Percentiles rank a stretch among this genome's conserved stretches.
Conservation (phyloP, 2,113 vertebrate species). For the Ginglymostoma cirratum region DNA sequence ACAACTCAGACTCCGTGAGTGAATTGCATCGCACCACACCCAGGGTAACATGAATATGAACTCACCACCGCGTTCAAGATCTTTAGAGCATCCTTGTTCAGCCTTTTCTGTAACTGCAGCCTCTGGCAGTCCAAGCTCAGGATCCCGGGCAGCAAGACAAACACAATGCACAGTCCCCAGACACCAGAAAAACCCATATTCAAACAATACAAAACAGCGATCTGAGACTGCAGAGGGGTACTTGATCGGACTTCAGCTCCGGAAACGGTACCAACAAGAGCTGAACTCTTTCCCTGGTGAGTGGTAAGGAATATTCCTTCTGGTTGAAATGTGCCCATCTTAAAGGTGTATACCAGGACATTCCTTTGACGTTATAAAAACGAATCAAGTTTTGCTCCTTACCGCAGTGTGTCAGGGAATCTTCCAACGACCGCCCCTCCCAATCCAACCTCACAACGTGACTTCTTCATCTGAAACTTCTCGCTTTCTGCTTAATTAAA, state of each 20-base stretch:
- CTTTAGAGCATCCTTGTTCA: neutral
- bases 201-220: neutral
- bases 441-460: neutral
- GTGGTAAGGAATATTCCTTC: neutral
- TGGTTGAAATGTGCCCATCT: neutral
- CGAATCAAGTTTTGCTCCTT: neutral
- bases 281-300: neutral
- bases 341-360: neutral
- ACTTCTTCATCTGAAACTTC: neutral
- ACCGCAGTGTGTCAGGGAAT: neutral
- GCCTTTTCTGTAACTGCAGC: neutral
- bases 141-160: neutral
- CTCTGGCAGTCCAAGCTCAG: neutral
- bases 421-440: neutral
- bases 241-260: neutral
- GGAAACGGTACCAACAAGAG: neutral
- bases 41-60: too few species aligned
- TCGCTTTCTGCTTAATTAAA: neutral
- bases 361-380: slow-evolving; percentile 20
- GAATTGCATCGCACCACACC: too few species aligned
- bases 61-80: neutral
- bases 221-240: neutral
- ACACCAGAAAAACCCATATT: neutral
- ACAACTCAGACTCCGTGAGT: too few species aligned
- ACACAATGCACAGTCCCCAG: neutral